phyloP scores from a whole-genome alignment of 2,888 invertebrate species.

The Dicranocentrus wangi region DNA sequence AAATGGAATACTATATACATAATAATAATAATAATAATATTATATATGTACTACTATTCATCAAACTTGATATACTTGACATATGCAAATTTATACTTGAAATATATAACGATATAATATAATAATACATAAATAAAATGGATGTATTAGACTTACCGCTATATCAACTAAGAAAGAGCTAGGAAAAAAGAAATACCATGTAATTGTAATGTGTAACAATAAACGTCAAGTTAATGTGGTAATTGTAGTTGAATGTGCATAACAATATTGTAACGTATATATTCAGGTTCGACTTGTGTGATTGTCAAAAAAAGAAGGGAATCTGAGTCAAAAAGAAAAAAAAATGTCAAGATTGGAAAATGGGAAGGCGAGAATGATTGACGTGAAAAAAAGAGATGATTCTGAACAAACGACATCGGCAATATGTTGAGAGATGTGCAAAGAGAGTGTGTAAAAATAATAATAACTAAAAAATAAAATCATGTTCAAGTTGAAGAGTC shows the following conservation, averaged over 20 bases:
- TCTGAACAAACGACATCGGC: not conserved
- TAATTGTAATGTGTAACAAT: conserved; percentile 46
- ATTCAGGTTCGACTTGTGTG: conserved; percentile 54
- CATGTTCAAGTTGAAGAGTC: no score
- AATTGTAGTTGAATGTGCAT: conserved; percentile 54
- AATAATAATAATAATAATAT: conserved; percentile 4
- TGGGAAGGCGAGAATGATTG: conserved; percentile 1
- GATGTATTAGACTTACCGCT: conserved; percentile 33
- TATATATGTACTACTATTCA: conserved; percentile 25
- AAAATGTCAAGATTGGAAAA: conserved; percentile 21
- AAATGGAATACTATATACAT: conserved; percentile 22
- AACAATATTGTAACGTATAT: conserved; percentile 22
- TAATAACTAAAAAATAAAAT: no score
- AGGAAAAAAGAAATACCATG: conserved; percentile 11
- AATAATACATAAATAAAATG: conserved; percentile 8
- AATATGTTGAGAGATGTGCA: not conserved
- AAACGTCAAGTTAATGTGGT: conserved; percentile 36
- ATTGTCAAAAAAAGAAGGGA: conserved; percentile 41
- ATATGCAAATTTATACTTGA: conserved; percentile 64
- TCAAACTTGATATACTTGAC: conserved; percentile 51
- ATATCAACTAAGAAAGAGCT: conserved; percentile 34
- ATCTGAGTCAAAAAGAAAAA: conserved; percentile 28
- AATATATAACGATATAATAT: conserved; percentile 16
- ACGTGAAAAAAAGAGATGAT: conserved; percentile 5
- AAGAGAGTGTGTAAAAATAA: not conserved